Percentiles rank a stretch among this genome's conserved stretches.
Conservation (phyloP, 2,797 vertebrate genomes). For the Poeciliopsis turneri region DNA sequence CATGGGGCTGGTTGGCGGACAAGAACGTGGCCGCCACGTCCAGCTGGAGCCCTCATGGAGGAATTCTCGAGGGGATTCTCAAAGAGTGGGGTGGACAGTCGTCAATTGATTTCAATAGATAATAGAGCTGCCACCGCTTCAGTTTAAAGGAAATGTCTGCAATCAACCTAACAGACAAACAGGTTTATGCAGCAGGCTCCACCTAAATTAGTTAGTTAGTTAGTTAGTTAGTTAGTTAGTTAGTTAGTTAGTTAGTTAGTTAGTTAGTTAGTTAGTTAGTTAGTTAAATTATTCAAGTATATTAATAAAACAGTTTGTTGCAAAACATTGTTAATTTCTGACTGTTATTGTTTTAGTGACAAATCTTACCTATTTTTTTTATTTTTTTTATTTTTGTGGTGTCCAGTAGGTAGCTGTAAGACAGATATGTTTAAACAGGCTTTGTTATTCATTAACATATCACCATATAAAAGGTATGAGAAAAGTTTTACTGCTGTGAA, state of each 20-base stretch:
- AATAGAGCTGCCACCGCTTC: slow-evolving; percentile 45
- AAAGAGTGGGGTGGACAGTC: slow-evolving; percentile 50
- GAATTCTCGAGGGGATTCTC: slow-evolving; percentile 62
- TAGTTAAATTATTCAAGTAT: neutral
- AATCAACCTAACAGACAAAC: slow-evolving; percentile 30
- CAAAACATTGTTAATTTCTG: neutral
- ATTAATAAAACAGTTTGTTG: neutral
- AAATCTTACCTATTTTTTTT: neutral
- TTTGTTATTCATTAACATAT: neutral
- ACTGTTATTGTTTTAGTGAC: neutral
- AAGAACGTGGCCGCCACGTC: slow-evolving; percentile 57
- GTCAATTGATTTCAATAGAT: slow-evolving; percentile 53
- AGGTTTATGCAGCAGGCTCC: slow-evolving; percentile 13
- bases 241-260: too few species aligned
- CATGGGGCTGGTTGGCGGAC: slow-evolving; percentile 68
- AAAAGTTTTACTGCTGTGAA: too few species aligned
- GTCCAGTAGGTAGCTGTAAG: neutral
- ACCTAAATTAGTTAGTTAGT: neutral
- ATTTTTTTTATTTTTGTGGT: neutral
- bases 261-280: too few species aligned
- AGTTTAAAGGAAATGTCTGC: slow-evolving; percentile 29
- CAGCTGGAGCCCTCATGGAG: slow-evolving; percentile 73
- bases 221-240: too few species aligned
- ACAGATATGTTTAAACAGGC: neutral
- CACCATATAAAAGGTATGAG: too few species aligned